Base-by-base conservation (phyloP, 2,888 invertebrate species). In the Yponomeuta plumbellus region DNA sequence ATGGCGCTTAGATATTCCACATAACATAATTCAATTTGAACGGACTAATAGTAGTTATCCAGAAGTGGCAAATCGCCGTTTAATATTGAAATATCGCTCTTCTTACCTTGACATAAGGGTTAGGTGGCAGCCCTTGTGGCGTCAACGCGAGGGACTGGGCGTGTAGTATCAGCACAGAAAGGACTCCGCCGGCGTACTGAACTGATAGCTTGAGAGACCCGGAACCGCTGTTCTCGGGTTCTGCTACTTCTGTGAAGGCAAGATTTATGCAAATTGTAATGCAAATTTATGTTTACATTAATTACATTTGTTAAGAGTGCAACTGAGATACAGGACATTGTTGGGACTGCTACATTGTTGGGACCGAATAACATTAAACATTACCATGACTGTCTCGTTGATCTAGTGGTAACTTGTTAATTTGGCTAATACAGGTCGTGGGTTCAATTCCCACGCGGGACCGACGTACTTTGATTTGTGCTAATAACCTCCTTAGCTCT, bases 91-190 rank as follows among this genome's bases (percentile, higher is more conserved):
- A 52, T 52, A 4, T 52, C 17, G 17, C 13, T 1, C 44, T 52
- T 52, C 44, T 23, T 66, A 96, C 96, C 92, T 97, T 97, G 67
- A 97, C 97, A 77, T 97, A 97, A 10, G 97, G 96, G 72, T 96
- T 96, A 11, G 97, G 97, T 78, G 97, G 97, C 78, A 97, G 94
- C 10, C 95, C 95, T 74, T 95, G 96, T 11, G 95, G 93, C 64
- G 96, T 93, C 79, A 94, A 89, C 0, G 96, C 96, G 70, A 99
- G 92, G 71, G 97, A 97, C 80, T 97, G 95, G 8, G 97, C 98
- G 89, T 99, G 98, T 80, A 97, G 95, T 68, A 94, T 93, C 73
- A 91, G 78, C 66, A 91, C 92, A 0, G 88, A 83, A 1, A 91
- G 79, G 62, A 88, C 86, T 23, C 91, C 91, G 71, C 90, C 84